A percentile compares a stretch with the other conserved stretches of the same genome.
These are phyloP conservation scores for Seira musarum DNA, from an alignment of 2,888 invertebrate genomes.

Conservation along the genomic window DNA sequence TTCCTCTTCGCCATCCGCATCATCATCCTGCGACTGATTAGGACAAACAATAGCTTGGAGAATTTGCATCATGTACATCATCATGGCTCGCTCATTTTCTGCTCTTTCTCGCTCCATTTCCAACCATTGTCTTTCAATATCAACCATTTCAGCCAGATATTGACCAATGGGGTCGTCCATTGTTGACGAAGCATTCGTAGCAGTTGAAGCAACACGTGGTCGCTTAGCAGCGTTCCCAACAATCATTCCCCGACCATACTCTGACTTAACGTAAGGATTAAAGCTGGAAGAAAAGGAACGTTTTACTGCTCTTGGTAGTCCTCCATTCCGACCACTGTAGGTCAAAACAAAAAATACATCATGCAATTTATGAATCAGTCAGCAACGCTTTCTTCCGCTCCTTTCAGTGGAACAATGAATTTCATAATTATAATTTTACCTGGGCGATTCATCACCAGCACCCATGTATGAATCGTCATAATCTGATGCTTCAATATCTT, in stretches of 20 bases:
- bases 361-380: too few relatives aligned
- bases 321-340: constrained; percentile 50
- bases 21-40: constrained; percentile 54
- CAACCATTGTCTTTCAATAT: constrained; percentile 68
- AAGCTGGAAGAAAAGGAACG: constrained; percentile 64
- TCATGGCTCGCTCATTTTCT: constrained; percentile 69
- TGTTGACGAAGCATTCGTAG: constrained; percentile 60
- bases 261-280: constrained; percentile 58
- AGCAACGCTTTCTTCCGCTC: too few relatives aligned
- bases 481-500: constrained; percentile 63
- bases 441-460: constrained; percentile 54
- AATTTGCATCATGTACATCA: constrained; percentile 69
- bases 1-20: constrained; percentile 65
- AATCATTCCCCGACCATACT: constrained; percentile 38
- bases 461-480: constrained; percentile 60
- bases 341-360: background rate
- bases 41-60: constrained; percentile 69
- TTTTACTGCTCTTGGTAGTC: constrained; percentile 60
- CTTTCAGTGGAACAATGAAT: too few relatives aligned
- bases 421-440: constrained; percentile 21
- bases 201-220: constrained; percentile 63
- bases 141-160: constrained; percentile 69
- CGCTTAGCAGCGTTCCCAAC: constrained; percentile 66
- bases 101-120: constrained; percentile 69
- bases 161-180: constrained; percentile 67